Conservation (phyloP, 1,140 invertebrate species). For the Tribolium castaneum region DNA sequence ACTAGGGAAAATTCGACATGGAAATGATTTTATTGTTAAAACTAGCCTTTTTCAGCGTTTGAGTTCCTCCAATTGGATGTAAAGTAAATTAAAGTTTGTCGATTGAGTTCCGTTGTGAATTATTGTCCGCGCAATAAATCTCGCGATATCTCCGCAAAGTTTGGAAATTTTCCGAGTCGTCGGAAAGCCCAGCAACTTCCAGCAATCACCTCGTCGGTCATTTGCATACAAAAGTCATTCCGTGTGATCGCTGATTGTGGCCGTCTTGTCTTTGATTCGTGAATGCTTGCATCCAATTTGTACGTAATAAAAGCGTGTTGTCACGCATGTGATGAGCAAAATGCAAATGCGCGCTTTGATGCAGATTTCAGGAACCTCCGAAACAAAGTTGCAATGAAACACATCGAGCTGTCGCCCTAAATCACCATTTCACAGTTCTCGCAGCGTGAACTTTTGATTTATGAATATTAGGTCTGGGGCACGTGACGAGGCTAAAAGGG, state of each 20-base stretch:
- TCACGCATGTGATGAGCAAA: not conserved
- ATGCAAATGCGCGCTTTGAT: not conserved
- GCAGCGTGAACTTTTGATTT: not conserved
- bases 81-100: conserved; percentile 23
- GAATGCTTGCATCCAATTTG: conserved; percentile 14
- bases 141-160: conserved; percentile 6
- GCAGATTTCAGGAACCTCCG: not conserved
- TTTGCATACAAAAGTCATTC: conserved; percentile 25
- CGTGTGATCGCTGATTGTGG: not conserved
- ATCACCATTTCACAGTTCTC: not conserved
- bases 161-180: not conserved
- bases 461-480: not conserved
- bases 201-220: not conserved
- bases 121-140: conserved; percentile 18
- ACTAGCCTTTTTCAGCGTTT: too few relatives aligned
- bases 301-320: conserved; percentile 11
- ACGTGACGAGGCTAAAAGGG: not conserved
- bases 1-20: too few relatives aligned
- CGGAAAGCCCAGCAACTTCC: not conserved
- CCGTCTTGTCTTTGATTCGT: conserved; percentile 7
- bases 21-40: too few relatives aligned
- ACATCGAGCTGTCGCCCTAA: conserved; percentile 10
- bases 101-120: conserved; percentile 14
- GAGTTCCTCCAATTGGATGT: not conserved
- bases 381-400: not conserved